Base-by-base conservation (phyloP, 2,113 vertebrate genomes). In the Crotophaga sulcirostris region DNA sequence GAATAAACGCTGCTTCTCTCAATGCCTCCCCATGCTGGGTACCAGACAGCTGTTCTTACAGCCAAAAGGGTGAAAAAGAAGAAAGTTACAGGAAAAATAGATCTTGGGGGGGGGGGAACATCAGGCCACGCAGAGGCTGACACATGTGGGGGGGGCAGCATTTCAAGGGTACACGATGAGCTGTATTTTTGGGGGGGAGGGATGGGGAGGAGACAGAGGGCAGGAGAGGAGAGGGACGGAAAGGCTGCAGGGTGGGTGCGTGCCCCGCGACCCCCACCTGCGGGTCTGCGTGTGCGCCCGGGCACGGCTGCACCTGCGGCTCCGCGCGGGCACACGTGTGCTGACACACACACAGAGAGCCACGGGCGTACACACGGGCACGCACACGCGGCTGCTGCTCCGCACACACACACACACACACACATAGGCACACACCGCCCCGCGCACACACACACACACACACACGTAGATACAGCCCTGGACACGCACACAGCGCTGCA, bases 101-200 rank as follows among this genome's bases (percentile, higher is more conserved):
- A 64, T 51, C 8, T 25, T 6, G 29, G 29, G 13, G 10, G 29
- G 20, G 23, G 26, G 13, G 25, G 51, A 21, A 52, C 51, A 26
- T 28, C 14, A 80, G 79, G 87, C 70, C 89, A 51, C 70, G 36
- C 75, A 25, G 45, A 73, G 93, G 91, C 87, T 93, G 84, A 69
- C 76, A 94, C 82, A 24, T 78, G 34, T 66, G 89, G 42, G 4
- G 31, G 90, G 72, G 40, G 89, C 63, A 80, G 89, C 84, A 72
- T 91, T 91, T 84, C 90, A 84, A 95, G 96, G 93, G 92, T 90
- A 96, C 54, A 76, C 0, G 64, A 47, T 2, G 59, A 84, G 86
- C 62, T 70, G 28, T 49, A 9, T 74, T 52, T 86, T 44, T 26
- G 7, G 45, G 11, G 3, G 13, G 18, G 3, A n/a, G n/a, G n/a